Base-by-base conservation (phyloP, 1,140 invertebrate genomes). In the Drosophila aff. region DNA sequence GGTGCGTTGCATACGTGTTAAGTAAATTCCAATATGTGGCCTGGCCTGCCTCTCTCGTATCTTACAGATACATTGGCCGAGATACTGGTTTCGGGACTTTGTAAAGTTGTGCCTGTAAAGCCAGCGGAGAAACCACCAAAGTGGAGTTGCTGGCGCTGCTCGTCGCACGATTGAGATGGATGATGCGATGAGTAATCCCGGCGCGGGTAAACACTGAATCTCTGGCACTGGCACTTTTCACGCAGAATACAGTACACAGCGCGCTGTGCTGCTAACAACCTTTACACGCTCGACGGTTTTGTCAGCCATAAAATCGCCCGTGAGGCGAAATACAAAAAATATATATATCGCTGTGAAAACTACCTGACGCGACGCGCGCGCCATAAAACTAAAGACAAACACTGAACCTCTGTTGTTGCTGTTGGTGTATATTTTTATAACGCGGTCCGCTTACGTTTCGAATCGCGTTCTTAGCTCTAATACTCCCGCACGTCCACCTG, bases 11-110 rank as follows among this genome's bases (percentile, higher is more conserved):
- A 86, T 85, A 85, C 75, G 79, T 82, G 84, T 87, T 83, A 82
- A 79, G 75, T 84, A 90, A 89, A 84, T 89, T 89, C 85, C 85
- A 89, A 89, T 89, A 90, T 89, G 85, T 83, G 84, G 67, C 80
- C 66, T 76, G 65, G 36, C 38, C 62, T 66, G 73, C 23, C 44
- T 72, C 44, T 72, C 33, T 62, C 72, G 81, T 90, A 90, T 89
- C 85, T 90, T 84, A 90, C 85, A 89, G 85, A 90, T 89, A 89
- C 84, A 69, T 76, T 89, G 78, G 75, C 71, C 74, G 60, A 84
- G 84, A 89, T 89, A 89, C 85, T 89, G 85, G 85, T 89, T 89
- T 85, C 41, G 72, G 83, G 85, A 69, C 81, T 71, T 85, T 65
- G 81, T 90, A 74, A 79, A 80, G 81, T 76, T 84, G 81, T 31